Conservation (phyloP, 2,113 vertebrate genomes). For the Cheilinus undulatus region DNA sequence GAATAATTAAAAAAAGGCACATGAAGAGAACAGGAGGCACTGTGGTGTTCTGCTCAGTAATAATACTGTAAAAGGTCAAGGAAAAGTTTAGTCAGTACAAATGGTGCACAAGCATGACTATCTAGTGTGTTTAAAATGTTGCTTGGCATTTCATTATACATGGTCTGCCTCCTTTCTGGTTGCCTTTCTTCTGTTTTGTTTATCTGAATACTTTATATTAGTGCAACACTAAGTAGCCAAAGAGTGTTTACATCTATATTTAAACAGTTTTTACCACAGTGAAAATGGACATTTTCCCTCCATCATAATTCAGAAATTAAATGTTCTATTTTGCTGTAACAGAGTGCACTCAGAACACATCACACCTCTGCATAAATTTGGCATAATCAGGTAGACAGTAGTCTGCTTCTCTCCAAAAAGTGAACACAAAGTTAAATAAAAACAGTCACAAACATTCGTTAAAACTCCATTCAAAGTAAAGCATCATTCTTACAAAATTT, state of each 20-base stretch:
- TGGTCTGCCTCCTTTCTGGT: no score
- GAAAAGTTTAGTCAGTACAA: background rate
- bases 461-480: slow-evolving; percentile 7
- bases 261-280: no score
- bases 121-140: background rate
- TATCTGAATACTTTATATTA: no score
- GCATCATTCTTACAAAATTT: slow-evolving; percentile 1
- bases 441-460: background rate
- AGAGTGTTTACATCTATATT: no score
- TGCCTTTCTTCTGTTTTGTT: no score
- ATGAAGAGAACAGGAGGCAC: slow-evolving; percentile 48
- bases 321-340: background rate
- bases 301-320: background rate
- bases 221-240: no score
- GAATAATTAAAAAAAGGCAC: slow-evolving; percentile 40
- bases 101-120: background rate
- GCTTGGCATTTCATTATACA: background rate
- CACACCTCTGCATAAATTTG: slow-evolving; percentile 1
- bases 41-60: slow-evolving; percentile 16
- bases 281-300: no score
- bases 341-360: background rate
- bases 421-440: background rate
- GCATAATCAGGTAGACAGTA: slow-evolving; percentile 5
- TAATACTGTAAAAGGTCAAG: slow-evolving; percentile 13
- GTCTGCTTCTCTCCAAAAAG: background rate